Evolutionary conservation across 2,797 vertebrate species (phyloP), one percentile per base, ranked within the genome.

Genomic region (Paedocypris micromegethes): DNA sequence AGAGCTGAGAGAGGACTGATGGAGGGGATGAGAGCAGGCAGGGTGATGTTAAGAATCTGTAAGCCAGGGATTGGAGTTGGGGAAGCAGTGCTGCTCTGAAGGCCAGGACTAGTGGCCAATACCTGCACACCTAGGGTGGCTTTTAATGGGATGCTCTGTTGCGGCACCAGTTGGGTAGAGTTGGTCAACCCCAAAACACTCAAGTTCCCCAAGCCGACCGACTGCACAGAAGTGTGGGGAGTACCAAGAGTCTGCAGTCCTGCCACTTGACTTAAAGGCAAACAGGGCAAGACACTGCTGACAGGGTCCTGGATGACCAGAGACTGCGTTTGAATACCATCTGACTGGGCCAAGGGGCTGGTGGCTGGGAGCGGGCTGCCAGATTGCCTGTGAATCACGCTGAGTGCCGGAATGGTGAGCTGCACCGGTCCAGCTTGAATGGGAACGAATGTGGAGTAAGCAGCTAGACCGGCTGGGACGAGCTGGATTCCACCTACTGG

Each of bases 361-460:
- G 82, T 68, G 3, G 79, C 83, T 0, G 89, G 81, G 0, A 90
- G 76, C 0, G 91, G 71, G 63, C 90, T 92, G 49, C 87, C 78
- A 81, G 72, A 58, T 59, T 92, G 92, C 56, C 93, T 86, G 83
- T 96, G 97, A 63, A 99, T 91, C 51, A 98, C 93, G 0, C 91
- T 90, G 9, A 98, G 88, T 0, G 95, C 90, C 0, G 96, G 96
- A 83, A 98, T 93, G 3, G 94, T 93, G 56, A 99, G 93, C 79
- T 97, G 96, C 54, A 99, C 88, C 0, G 92, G 92, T 4, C 92
- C 92, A 0, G 94, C 90, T 75, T 92, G 96, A 77, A 99, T 91
- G 9, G 96, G 96, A 1, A 98, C 87, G 2, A 99, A 96, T n/a
- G 96, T 92, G 55, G 94, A 96, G 81, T 96, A 96, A 50, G 93